A percentile compares a stretch with the other conserved stretches of the same genome.
phyloP scores from a whole-genome alignment of 2,797 vertebrate species.

The Hypotaenidia philippensis region DNA sequence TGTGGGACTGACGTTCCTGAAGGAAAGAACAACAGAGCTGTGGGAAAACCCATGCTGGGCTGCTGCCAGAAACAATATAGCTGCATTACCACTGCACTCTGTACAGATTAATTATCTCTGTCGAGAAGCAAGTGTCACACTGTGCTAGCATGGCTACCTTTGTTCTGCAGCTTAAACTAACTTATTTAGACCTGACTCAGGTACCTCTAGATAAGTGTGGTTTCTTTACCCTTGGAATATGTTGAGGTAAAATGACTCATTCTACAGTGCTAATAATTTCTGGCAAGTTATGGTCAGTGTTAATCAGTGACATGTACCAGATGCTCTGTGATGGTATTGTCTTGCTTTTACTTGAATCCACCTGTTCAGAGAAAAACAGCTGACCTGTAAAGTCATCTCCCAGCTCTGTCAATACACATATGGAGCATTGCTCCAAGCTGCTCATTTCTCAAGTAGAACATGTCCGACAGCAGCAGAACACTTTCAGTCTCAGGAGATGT shows the following conservation, averaged over 20 bases:
- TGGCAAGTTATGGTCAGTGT: slow-evolving; percentile 37
- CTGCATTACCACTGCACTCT: neutral
- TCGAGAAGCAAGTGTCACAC: neutral
- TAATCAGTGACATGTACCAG: neutral
- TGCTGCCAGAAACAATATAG: slow-evolving; percentile 31
- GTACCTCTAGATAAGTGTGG: neutral
- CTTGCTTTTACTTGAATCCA: slow-evolving; percentile 35
- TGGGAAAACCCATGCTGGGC: neutral
- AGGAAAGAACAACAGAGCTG: neutral
- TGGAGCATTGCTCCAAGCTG: neutral
- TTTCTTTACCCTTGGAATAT: neutral
- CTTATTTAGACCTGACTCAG: neutral
- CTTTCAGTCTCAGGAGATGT: neutral
- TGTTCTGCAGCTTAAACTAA: neutral
- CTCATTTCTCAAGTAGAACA: neutral
- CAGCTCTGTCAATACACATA: neutral
- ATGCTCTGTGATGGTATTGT: neutral
- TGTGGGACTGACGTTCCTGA: neutral
- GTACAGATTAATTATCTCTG: slow-evolving; percentile 31
- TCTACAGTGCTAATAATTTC: neutral
- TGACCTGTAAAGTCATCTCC: slow-evolving; percentile 31
- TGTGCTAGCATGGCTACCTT: neutral
- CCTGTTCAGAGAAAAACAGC: slow-evolving; percentile 18
- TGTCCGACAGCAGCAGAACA: neutral
- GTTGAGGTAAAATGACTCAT: neutral